A percentile compares a stretch with the other conserved stretches of the same genome.
Evolutionary conservation across 2,113 vertebrate species (phyloP).

Genomic region (Mesoclemmys tuberculata): DNA sequence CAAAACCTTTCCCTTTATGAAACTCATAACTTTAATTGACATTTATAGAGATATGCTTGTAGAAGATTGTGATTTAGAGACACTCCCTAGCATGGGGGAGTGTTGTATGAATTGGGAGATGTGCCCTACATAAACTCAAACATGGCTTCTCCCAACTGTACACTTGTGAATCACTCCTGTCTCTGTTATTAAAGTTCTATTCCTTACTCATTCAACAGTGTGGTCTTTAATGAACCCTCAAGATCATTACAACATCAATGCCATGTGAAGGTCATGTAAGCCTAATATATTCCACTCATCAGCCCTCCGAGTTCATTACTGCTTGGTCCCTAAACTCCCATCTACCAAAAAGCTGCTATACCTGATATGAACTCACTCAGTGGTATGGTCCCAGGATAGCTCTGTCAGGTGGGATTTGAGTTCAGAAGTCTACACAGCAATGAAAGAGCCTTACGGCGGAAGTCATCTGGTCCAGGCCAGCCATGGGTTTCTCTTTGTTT

Average conservation of each 20-base stretch:
- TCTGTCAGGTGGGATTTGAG: not conserved
- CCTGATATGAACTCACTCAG: not conserved
- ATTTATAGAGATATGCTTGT: too few species aligned
- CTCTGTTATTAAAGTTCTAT: too few species aligned
- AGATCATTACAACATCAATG: too few species aligned
- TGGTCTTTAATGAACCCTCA: too few species aligned
- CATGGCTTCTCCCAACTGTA: too few species aligned
- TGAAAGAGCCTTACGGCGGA: not conserved
- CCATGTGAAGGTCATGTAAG: rapidly evolving
- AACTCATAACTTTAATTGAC: not conserved
- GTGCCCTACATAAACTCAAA: too few species aligned
- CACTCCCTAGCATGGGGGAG: too few species aligned
- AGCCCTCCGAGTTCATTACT: not conserved
- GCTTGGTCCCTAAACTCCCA: not conserved
- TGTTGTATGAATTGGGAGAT: too few species aligned
- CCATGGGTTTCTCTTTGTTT: not conserved
- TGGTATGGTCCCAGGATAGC: not conserved
- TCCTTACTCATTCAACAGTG: too few species aligned
- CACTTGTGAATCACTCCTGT: too few species aligned
- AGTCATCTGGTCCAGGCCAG: not conserved
- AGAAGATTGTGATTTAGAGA: too few species aligned
- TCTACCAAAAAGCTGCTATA: not conserved
- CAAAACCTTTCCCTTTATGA: not conserved
- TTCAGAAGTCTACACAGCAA: not conserved
- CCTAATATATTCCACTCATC: not conserved